Evolutionary conservation across 2,797 vertebrate genomes (phyloP), one percentile per base, ranked within the genome.

Genomic region (Fundulus diaphanus): DNA sequence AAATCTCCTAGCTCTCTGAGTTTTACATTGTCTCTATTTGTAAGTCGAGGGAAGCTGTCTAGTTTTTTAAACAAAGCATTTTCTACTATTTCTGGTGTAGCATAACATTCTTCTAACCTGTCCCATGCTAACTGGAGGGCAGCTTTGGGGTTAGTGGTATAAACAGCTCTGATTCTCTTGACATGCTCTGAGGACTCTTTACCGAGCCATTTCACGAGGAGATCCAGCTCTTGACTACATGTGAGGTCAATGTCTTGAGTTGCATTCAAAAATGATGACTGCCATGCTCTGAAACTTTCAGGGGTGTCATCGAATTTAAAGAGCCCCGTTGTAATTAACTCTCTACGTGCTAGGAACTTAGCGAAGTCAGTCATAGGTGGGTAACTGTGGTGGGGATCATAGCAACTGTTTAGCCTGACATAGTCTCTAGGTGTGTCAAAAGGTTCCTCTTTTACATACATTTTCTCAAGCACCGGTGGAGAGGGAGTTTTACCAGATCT

Each of bases 231-330:
- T n/a, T n/a, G n/a, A n/a, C n/a, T n/a, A n/a, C n/a, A n/a, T n/a
- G n/a, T n/a, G n/a, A n/a, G n/a, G n/a, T n/a, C n/a, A n/a, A n/a
- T n/a, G n/a, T n/a, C n/a, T n/a, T n/a, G n/a, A n/a, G n/a, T n/a
- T n/a, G n/a, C n/a, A n/a, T n/a, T n/a, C n/a, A n/a, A n/a, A n/a
- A n/a, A 59, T 31, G 27, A 31, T 29, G 56, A 59, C 56, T 31
- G 56, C 56, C 27, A 59, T 59, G 56, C 56, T 59, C 56, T 29
- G 11, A 59, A 59, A 31, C 31, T 9, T 59, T 59, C 56, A 59
- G 56, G 56, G 56, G 56, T 59, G 56, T 59, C 56, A 31, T 59
- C 56, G 5, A 59, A 59, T 16, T 59, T 59, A 59, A 31, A 59
- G 56, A 59, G 56, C 27, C 27, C 56, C 16, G 56, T 59, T 31